These are phyloP conservation scores for Dendrocincla fuliginosa DNA, from an alignment of 2,797 vertebrate species.

Conservation along the genomic window DNA sequence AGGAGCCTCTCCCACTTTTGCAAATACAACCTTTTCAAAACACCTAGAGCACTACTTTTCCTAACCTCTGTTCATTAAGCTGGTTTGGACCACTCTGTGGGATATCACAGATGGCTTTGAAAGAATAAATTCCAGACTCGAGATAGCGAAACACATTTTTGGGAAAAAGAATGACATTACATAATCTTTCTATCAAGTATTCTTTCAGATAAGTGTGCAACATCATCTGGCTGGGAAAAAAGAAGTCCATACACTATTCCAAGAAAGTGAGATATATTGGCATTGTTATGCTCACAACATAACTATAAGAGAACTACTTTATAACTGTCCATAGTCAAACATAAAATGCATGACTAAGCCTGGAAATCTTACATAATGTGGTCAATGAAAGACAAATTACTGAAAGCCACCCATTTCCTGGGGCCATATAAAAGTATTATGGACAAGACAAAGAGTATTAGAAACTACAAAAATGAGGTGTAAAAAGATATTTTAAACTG, in stretches of 20 bases:
- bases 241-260: neutral
- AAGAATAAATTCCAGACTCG: neutral
- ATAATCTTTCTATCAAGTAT: neutral
- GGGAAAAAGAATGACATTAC: neutral
- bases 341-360: slow-evolving; percentile 1
- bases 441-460: neutral
- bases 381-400: neutral
- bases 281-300: neutral
- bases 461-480: neutral
- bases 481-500: neutral
- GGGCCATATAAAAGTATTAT: neutral
- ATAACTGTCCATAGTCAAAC: neutral
- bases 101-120: neutral
- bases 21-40: neutral
- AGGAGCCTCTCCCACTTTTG: neutral
- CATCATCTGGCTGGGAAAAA: neutral
- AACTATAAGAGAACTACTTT: neutral
- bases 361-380: neutral
- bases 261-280: neutral
- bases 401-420: neutral
- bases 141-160: neutral
- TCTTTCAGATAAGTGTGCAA: neutral
- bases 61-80: neutral
- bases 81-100: neutral
- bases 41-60: neutral